Evolutionary conservation across 2,888 invertebrate species (phyloP).

Genomic region (Rhogogaster chlorosoma): DNA sequence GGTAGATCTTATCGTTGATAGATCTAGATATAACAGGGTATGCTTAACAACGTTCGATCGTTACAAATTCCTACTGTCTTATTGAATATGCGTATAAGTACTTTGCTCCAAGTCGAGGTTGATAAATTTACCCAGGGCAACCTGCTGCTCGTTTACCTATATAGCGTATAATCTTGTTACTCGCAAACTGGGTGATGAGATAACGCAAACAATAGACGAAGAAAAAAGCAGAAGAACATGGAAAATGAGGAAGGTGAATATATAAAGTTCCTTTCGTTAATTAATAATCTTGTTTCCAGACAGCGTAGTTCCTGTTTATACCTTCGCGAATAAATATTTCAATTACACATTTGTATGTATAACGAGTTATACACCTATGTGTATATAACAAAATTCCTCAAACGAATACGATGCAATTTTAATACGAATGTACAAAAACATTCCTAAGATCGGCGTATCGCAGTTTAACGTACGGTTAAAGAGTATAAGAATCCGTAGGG

Average conservation of each 20-base stretch:
- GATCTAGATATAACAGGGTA: neutral
- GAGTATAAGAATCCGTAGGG: neutral
- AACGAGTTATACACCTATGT: neutral
- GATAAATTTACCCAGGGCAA: constrained; percentile 27
- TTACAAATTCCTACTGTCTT: constrained; percentile 37
- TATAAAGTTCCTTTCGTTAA: constrained; percentile 23
- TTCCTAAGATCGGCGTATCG: neutral
- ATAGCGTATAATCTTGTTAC: neutral
- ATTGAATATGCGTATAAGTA: neutral
- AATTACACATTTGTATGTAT: constrained; percentile 13
- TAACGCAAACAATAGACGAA: neutral
- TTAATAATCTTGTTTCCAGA: constrained; percentile 10
- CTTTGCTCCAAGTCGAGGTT: neutral
- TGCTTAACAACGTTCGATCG: constrained; percentile 26
- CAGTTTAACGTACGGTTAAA: neutral
- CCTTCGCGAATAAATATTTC: constrained; percentile 4
- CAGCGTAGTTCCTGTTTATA: constrained; percentile 36
- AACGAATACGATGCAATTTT: neutral
- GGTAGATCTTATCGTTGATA: constrained; percentile 4
- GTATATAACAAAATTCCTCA: neutral
- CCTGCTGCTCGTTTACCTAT: constrained; percentile 7
- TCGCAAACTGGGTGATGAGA: neutral
- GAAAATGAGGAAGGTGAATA: neutral
- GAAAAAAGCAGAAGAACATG: neutral
- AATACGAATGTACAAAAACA: neutral